These are phyloP conservation scores for Stegastes partitus DNA, from an alignment of 2,113 vertebrate species.

Conservation along the genomic window DNA sequence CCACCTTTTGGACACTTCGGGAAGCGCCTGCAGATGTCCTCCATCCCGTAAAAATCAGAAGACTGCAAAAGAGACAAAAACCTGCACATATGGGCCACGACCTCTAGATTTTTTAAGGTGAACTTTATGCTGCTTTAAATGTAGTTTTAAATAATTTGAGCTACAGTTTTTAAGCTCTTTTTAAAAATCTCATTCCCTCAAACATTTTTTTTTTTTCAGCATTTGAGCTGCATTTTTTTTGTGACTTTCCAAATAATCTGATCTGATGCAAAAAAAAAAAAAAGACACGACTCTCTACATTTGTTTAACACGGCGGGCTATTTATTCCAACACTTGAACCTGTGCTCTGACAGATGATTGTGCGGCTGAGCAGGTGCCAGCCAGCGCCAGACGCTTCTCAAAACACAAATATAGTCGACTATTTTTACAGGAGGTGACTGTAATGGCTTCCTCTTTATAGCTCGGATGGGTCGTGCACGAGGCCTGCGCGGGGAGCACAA, in stretches of 20 bases:
- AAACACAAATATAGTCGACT: slow-evolving; percentile 54
- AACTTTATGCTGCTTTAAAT: neutral
- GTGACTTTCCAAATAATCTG: slow-evolving; percentile 25
- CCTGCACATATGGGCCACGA: neutral
- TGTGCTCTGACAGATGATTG: slow-evolving; percentile 4
- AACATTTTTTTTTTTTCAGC: no score
- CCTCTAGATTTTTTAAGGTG: neutral
- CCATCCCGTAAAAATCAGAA: neutral
- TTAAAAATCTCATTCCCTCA: no score
- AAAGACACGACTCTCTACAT: slow-evolving; percentile 14
- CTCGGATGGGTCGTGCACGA: slow-evolving; percentile 34
- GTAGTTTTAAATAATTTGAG: neutral
- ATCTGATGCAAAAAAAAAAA: neutral
- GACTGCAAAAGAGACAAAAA: neutral
- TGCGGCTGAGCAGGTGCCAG: slow-evolving; percentile 49
- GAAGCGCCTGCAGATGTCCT: slow-evolving; percentile 25
- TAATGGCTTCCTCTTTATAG: slow-evolving; percentile 60
- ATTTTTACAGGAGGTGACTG: slow-evolving; percentile 51
- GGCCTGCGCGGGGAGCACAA: slow-evolving; percentile 61
- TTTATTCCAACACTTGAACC: slow-evolving; percentile 18
- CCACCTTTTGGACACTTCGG: slow-evolving; percentile 80
- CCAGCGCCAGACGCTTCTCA: slow-evolving; percentile 10
- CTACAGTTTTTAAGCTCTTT: no score
- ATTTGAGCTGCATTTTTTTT: neutral
- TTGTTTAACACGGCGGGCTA: neutral